phyloP scores from a whole-genome alignment of 2,888 invertebrate genomes.

The Drosophila aldrichi region DNA sequence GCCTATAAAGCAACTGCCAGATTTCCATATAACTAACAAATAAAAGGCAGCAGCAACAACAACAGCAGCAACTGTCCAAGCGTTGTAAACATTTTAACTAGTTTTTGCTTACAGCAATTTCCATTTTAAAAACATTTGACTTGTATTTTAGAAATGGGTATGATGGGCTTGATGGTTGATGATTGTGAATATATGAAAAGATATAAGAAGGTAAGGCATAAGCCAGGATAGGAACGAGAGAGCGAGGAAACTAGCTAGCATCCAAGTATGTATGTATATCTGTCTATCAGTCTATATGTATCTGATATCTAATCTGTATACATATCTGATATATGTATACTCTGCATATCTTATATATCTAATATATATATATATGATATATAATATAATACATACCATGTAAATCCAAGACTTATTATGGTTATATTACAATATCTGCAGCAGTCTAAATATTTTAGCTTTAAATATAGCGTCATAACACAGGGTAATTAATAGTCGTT shows the following conservation, averaged over 20 bases:
- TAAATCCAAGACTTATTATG: background rate
- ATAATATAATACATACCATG: background rate
- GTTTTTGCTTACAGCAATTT: conserved; percentile 65
- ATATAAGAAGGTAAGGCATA: background rate
- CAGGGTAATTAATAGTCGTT: background rate
- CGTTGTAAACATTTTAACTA: conserved; percentile 53
- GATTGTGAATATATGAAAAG: background rate
- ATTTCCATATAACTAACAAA: conserved; percentile 70
- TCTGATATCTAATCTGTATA: background rate
- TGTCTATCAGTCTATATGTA: background rate
- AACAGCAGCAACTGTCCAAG: conserved; percentile 37
- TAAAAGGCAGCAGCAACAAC: conserved; percentile 29
- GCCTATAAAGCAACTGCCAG: conserved; percentile 60
- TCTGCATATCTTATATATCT: background rate
- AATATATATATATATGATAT: background rate
- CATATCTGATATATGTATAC: background rate
- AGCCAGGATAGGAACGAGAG: too few relatives aligned
- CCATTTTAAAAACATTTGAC: conserved; percentile 64
- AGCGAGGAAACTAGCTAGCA: background rate
- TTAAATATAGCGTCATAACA: background rate
- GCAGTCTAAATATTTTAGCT: background rate
- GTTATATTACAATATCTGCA: too few relatives aligned
- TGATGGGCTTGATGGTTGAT: too few relatives aligned
- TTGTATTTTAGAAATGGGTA: background rate
- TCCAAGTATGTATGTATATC: too few relatives aligned